Evolutionary conservation across 2,797 vertebrate species (phyloP).

Genomic region (Pseudopleuronectes americanus): DNA sequence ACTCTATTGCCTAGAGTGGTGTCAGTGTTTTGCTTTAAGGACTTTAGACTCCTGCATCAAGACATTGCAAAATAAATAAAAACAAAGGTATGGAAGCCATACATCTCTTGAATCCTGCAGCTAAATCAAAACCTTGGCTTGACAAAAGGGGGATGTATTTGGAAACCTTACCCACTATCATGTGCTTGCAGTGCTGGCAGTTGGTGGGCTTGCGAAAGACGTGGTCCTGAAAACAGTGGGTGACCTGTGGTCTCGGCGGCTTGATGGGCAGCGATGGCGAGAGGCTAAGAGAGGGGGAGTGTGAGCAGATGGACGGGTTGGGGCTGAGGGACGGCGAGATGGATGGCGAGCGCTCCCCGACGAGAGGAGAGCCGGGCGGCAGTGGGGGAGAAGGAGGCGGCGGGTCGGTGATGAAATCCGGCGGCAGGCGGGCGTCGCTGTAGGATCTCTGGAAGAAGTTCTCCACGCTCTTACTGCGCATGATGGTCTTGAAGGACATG

Average conservation of each 20-base stretch:
- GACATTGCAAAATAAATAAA: too few species aligned
- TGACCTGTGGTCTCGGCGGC: slow-evolving; percentile 80
- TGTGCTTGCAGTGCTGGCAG: slow-evolving; percentile 92
- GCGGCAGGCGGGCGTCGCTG: slow-evolving; percentile 87
- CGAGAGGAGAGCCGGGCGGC: slow-evolving; percentile 75
- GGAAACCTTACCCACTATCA: slow-evolving; percentile 89
- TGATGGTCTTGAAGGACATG: slow-evolving; percentile 90
- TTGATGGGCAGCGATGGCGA: slow-evolving; percentile 78
- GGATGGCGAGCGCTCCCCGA: slow-evolving; percentile 76
- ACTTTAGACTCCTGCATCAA: too few species aligned
- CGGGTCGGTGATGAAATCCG: slow-evolving; percentile 86
- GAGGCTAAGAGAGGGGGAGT: slow-evolving; percentile 77
- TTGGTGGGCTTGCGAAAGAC: slow-evolving; percentile 91
- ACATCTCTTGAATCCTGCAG: slow-evolving; percentile 2
- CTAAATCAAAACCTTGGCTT: not conserved
- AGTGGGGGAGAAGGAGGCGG: slow-evolving; percentile 80
- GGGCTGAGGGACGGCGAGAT: slow-evolving; percentile 80
- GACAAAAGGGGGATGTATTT: not conserved
- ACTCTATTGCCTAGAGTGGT: too few species aligned
- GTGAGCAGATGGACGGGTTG: slow-evolving; percentile 70
- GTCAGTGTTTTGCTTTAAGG: too few species aligned
- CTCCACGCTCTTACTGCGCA: slow-evolving; percentile 94
- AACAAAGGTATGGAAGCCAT: not conserved
- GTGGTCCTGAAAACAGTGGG: slow-evolving; percentile 91
- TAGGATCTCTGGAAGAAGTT: slow-evolving; percentile 92